Conservation (phyloP, 2,797 vertebrate genomes). For the Myoxocephalus aenaeus region DNA sequence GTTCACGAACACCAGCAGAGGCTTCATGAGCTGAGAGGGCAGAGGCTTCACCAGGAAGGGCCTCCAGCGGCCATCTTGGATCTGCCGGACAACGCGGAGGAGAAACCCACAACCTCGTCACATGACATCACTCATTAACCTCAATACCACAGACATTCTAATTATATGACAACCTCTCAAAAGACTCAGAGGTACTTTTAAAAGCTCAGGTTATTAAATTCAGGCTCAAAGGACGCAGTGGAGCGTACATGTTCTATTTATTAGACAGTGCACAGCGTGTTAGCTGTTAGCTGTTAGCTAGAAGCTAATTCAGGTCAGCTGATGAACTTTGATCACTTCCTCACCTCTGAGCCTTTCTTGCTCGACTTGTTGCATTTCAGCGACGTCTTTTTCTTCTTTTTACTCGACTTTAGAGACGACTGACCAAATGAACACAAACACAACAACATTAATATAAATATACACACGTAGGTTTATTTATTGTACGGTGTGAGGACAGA, state of each 20-base stretch:
- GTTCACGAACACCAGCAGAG: slow-evolving; percentile 96
- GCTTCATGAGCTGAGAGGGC: slow-evolving; percentile 95
- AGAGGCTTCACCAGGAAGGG: slow-evolving; percentile 94
- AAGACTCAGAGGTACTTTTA: not conserved
- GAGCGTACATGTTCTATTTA: not conserved
- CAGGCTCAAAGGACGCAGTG: not conserved
- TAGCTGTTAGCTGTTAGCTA: not conserved
- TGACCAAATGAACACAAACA: slow-evolving; percentile 54
- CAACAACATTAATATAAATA: not conserved
- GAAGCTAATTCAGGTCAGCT: not conserved
- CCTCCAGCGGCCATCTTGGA: slow-evolving; percentile 92
- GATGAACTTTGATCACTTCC: not conserved
- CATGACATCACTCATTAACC: not conserved
- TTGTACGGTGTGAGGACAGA: too few relatives aligned
- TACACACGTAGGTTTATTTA: too few relatives aligned
- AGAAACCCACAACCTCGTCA: not conserved
- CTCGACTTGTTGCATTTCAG: slow-evolving; percentile 91
- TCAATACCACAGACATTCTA: not conserved
- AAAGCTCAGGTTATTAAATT: not conserved
- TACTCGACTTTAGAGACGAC: slow-evolving; percentile 94
- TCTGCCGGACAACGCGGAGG: slow-evolving; percentile 17
- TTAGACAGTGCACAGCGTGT: not conserved
- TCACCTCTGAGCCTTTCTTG: slow-evolving; percentile 93
- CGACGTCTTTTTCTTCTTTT: slow-evolving; percentile 95
- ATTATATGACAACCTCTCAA: not conserved